Percentiles rank a stretch among this genome's conserved stretches.
Evolutionary conservation across 2,797 vertebrate genomes (phyloP).

Genomic region (Helostoma temminkii): DNA sequence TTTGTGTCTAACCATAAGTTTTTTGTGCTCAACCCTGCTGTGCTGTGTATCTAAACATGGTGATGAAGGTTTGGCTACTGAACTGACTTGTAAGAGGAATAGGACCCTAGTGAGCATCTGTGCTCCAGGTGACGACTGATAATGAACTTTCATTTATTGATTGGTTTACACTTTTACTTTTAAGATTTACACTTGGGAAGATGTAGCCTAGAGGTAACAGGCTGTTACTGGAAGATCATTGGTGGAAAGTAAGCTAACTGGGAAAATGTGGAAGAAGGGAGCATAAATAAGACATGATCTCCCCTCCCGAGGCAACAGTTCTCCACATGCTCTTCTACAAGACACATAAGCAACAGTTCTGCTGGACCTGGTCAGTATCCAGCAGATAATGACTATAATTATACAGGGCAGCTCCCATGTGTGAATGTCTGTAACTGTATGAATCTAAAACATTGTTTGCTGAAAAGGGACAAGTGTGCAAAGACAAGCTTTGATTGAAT

Average conservation of each 20-base stretch:
- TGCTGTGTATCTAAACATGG: too few relatives aligned
- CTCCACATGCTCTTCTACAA: conserved; percentile 46
- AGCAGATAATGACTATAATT: conserved; percentile 36
- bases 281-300: conserved; percentile 37
- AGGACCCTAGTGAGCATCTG: too few relatives aligned
- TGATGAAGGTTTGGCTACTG: too few relatives aligned
- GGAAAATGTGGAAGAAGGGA: conserved; percentile 6
- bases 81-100: too few relatives aligned
- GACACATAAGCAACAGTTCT: conserved; percentile 41
- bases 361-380: conserved; percentile 26
- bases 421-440: conserved; percentile 8
- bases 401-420: conserved; percentile 9
- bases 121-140: not conserved
- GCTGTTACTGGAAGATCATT: conserved; percentile 23
- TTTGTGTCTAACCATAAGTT: not conserved
- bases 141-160: conserved; percentile 31
- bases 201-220: conserved; percentile 27
- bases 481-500: not conserved
- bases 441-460: conserved; percentile 8
- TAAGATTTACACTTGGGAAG: conserved; percentile 15
- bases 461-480: not conserved
- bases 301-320: conserved; percentile 21
- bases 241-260: conserved; percentile 27
- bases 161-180: too few relatives aligned
- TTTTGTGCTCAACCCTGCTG: not conserved